These are phyloP conservation scores for Fregetta grallaria DNA, from an alignment of 2,113 vertebrate species.

Conservation along the genomic window DNA sequence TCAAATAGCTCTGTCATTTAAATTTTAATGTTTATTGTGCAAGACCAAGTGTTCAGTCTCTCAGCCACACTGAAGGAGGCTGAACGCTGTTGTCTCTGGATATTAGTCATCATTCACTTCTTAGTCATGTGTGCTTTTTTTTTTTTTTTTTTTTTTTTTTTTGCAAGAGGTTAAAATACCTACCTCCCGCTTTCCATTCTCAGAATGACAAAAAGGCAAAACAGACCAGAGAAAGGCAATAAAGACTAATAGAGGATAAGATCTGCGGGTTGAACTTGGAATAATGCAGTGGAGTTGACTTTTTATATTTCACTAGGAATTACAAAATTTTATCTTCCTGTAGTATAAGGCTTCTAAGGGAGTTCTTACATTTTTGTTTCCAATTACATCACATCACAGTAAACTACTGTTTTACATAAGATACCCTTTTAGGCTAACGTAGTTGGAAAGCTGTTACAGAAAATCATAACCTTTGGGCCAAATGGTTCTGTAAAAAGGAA, in stretches of 20 bases:
- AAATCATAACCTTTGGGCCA: not conserved
- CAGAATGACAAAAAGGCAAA: not conserved
- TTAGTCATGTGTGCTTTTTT: not conserved
- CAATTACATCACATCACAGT: not conserved
- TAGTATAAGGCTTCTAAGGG: not conserved
- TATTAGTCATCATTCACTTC: not conserved
- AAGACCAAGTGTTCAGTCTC: not conserved
- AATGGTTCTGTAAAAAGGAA: not conserved
- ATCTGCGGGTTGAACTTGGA: not conserved
- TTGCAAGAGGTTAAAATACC: not conserved
- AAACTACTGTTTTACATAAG: not conserved
- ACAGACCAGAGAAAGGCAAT: not conserved
- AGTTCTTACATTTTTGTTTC: not conserved
- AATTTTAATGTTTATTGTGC: not conserved
- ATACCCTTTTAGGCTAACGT: not conserved
- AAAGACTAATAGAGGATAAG: not conserved
- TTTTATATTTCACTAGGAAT: not conserved
- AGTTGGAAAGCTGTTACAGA: not conserved
- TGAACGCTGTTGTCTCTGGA: not conserved
- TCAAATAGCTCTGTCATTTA: not conserved
- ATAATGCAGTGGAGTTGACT: not conserved
- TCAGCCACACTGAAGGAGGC: not conserved
- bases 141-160: not conserved
- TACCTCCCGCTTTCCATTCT: not conserved
- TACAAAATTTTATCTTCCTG: not conserved